Base-by-base conservation (phyloP, 2,797 vertebrate genomes). In the Chelon labrosus region DNA sequence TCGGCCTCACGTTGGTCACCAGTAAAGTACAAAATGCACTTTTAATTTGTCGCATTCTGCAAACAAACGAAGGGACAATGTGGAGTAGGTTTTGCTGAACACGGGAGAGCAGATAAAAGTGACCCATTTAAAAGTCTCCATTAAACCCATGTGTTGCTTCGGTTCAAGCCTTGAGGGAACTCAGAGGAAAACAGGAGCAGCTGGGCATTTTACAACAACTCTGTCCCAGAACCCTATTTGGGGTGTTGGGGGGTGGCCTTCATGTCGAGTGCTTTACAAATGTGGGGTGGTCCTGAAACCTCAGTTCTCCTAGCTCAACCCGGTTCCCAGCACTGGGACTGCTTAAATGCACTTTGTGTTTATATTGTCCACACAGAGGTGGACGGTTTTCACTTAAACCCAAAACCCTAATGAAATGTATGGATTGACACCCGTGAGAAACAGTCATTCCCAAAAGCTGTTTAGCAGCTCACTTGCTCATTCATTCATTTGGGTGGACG, bases 141-240 rank as follows among this genome's bases (percentile, higher is more conserved):
- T 74, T 60, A 76, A 74, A 76, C 10, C 52, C 72, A 79, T 51
- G 74, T 77, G 75, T 84, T 85, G 54, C 73, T 37, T 59, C 17
- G 67, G 63, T 70, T 84, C 50, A 61, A 65, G 65, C 73, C 61
- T 44, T 11, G 35, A 25, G 42, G 71, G 71, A 73, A 73, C 57
- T 79, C 37, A 44, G 12, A 77, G 53, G 13, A 56, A 83, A 82
- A 79, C 58, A 60, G 52, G 64, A 84, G 86, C 92, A 93, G 93
- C 90, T 94, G 91, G 81, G 66, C 54, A 56, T 51, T 71, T 55
- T 91, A 80, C 73, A 56, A 67, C 70, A 85, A 87, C 90, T 88
- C 85, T 81, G 73, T 70, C 78, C 64, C 66, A 66, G 64, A 79
- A 81, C 52, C 31, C 65, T 7, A 65, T 77, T 70, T 62, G 51